Percentiles rank a stretch among this genome's conserved stretches.
Evolutionary conservation across 2,113 vertebrate species (phyloP).

Genomic region (Plecturocebus donacophilus): DNA sequence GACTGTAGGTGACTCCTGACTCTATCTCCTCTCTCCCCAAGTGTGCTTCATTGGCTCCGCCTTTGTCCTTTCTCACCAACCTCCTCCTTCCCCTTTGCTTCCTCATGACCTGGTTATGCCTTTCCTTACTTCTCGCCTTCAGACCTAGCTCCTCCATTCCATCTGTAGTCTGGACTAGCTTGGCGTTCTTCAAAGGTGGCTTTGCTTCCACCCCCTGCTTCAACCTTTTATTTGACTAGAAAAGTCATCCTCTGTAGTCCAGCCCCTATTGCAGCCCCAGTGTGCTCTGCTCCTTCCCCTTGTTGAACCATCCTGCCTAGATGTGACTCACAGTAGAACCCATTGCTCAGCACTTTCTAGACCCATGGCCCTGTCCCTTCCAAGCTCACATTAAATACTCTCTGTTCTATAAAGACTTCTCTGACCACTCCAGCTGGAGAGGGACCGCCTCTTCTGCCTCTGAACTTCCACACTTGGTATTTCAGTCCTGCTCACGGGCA

Average conservation of each 20-base stretch:
- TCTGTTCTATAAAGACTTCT: background rate
- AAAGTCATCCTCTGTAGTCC: background rate
- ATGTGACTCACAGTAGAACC: background rate
- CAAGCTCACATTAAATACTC: background rate
- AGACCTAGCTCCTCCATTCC: background rate
- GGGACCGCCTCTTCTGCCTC: background rate
- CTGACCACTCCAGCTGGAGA: background rate
- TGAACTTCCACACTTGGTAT: background rate
- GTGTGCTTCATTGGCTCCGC: background rate
- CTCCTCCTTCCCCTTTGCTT: background rate
- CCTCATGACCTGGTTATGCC: background rate
- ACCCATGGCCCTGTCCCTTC: background rate
- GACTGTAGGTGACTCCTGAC: background rate
- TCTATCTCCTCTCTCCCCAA: background rate
- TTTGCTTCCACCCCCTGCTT: background rate
- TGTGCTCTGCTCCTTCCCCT: background rate
- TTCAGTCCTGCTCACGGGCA: background rate
- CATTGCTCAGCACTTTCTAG: background rate
- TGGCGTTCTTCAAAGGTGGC: background rate
- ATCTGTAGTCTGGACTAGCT: background rate
- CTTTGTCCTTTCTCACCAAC: background rate
- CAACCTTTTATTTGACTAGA: background rate
- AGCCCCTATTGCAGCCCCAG: background rate
- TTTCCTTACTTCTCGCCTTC: background rate
- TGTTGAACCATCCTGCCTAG: background rate